Evolutionary conservation across 37 sponge, comb jelly and placozoan genomes (phyloP), one percentile per base, ranked within the genome.

Genomic region (Spongilla lacustris): DNA sequence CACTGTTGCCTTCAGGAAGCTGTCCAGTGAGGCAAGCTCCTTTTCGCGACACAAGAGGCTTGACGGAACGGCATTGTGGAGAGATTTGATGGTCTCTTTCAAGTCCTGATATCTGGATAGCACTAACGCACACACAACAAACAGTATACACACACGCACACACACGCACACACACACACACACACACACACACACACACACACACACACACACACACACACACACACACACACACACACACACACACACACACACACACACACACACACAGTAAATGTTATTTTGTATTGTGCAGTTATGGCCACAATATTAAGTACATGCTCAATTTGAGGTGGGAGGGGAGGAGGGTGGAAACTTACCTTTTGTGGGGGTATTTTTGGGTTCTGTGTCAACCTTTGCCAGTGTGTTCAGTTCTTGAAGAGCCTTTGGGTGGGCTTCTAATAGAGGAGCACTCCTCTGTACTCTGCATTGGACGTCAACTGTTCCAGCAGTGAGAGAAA

Each of bases 1-100:
- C 37, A 98, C 79, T 69, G 87, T 84, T 6, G 69, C 32, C 38
- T 68, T 66, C 2, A 97, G 33, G 81, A 89, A 97, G 22, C 27
- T 22, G 2, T 66, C 38, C 31, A 97, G 71, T 0, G 71, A 22
- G 50, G 66, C 29, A 29, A 94, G 80, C 77, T 97, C 90, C 21
- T 36, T 36, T 1, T 94, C 95, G 0, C 97, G 67, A 80, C 95
- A 83, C 48, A 85, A 67, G 30, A 91, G 78, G 68, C 74, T 38
- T 0, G 83, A 26, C 0, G 85, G 88, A 1, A 35, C 33, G 66
- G 69, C 50, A 25, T 46, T 72, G 75, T 91, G 92, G 35, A 91
- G 84, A 4, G 84, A 79, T 25, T 71, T 50, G 74, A 87, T 91
- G n/a, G 58, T 66, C 70, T 69, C 37, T n/a, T 81, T 27, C 73